Evolutionary conservation across 2,888 invertebrate species (phyloP).

Genomic region (Teinopalpus imperialis): DNA sequence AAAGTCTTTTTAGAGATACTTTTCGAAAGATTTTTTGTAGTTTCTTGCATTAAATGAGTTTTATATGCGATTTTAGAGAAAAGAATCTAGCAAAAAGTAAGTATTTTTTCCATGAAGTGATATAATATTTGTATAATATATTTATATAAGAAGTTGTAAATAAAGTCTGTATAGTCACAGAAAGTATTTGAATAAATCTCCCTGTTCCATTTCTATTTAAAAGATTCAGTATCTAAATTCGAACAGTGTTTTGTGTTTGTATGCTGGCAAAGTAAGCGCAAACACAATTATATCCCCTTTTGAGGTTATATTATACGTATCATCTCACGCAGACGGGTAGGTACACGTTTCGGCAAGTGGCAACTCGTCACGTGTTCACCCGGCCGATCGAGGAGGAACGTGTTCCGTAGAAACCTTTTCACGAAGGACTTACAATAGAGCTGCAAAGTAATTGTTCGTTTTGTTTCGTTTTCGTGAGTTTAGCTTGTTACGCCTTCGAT

Average conservation of each 20-base stretch:
- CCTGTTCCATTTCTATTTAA: too few relatives aligned
- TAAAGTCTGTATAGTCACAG: too few relatives aligned
- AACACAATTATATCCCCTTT: conserved; percentile 13
- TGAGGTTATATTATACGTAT: conserved; percentile 12
- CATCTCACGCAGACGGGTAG: conserved; percentile 1
- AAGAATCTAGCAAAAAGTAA: too few relatives aligned
- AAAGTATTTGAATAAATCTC: too few relatives aligned
- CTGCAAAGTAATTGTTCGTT: conserved; percentile 21
- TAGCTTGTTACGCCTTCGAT: conserved; percentile 17
- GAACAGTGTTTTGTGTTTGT: neutral
- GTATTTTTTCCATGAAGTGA: too few relatives aligned
- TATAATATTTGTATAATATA: too few relatives aligned
- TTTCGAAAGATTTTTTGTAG: too few relatives aligned
- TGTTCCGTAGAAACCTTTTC: conserved; percentile 6
- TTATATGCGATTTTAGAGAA: too few relatives aligned
- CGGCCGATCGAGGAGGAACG: conserved; percentile 17
- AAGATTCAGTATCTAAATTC: too few relatives aligned
- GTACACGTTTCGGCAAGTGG: conserved; percentile 19
- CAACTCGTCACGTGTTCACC: conserved; percentile 22
- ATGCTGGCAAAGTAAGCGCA: conserved; percentile 1
- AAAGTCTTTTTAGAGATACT: too few relatives aligned
- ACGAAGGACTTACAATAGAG: conserved; percentile 10
- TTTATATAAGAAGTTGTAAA: too few relatives aligned
- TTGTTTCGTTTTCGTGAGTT: conserved; percentile 14
- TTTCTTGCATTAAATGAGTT: too few relatives aligned